These are phyloP conservation scores for Diadema setosum DNA, from an alignment of 35 echinoderm and acorn worm species.

Conservation along the genomic window DNA sequence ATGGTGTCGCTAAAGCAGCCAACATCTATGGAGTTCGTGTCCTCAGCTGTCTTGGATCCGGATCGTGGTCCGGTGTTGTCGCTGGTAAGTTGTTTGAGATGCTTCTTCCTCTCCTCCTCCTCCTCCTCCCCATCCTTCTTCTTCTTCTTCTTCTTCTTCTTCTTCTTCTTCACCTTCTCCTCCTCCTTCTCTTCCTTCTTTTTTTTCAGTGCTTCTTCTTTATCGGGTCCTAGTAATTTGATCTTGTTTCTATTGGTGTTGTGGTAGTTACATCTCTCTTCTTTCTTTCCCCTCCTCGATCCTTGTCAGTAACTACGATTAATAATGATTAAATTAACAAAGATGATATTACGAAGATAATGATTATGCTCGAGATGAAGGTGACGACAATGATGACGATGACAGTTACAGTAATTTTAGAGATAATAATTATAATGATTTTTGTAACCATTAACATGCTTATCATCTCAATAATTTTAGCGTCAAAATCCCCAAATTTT, in stretches of 20 bases:
- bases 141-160: not conserved
- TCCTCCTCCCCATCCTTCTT: not conserved
- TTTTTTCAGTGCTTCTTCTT: not conserved
- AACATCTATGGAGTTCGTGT: constrained; percentile 70
- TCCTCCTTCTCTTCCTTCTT: not conserved
- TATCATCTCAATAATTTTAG: too few relatives aligned
- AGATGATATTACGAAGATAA: too few relatives aligned
- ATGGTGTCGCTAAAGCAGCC: constrained; percentile 71
- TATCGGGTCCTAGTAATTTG: too few relatives aligned
- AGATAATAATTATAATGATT: too few relatives aligned
- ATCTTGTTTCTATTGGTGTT: too few relatives aligned
- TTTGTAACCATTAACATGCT: too few relatives aligned
- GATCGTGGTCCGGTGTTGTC: constrained; percentile 27
- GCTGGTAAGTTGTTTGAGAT: not conserved
- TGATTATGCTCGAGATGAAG: too few relatives aligned
- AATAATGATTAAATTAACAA: too few relatives aligned
- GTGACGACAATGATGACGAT: too few relatives aligned
- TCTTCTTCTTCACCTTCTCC: not conserved
- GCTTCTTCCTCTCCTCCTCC: not conserved
- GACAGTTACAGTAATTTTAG: too few relatives aligned
- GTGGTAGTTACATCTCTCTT: too few relatives aligned
- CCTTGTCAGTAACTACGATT: not conserved
- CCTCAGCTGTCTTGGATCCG: constrained; percentile 43
- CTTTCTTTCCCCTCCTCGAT: not conserved
- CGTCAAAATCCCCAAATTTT: too few relatives aligned